phyloP scores from a whole-genome alignment of 2,888 invertebrate species.

The Dimorphilus gyrociliatus region DNA sequence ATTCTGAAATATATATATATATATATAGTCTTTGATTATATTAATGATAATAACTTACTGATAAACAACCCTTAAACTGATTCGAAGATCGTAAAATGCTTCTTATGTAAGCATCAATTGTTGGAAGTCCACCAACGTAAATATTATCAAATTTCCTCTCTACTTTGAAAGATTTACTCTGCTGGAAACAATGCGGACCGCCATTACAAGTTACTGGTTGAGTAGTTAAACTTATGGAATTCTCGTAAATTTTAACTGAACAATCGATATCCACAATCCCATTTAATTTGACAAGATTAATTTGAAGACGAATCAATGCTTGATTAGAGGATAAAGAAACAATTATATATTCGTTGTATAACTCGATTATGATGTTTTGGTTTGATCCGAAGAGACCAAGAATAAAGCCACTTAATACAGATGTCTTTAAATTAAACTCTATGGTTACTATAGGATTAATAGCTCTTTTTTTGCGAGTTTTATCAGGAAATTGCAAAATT shows the following conservation, averaged over 20 bases:
- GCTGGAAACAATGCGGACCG: slow-evolving; percentile 8
- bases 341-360: too few species aligned
- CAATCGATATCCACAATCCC: too few species aligned
- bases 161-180: background rate
- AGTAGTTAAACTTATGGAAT: slow-evolving; percentile 15
- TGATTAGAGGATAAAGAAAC: too few species aligned
- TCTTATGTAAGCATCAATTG: slow-evolving; percentile 17
- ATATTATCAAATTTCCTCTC: slow-evolving; percentile 9
- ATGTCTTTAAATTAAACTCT: slow-evolving; percentile 16
- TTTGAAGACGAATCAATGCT: too few species aligned
- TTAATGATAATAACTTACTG: slow-evolving; percentile 13
- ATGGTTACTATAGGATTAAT: slow-evolving; percentile 3
- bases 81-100: slow-evolving; percentile 15
- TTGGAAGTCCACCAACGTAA: slow-evolving; percentile 16
- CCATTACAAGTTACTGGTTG: slow-evolving; percentile 11
- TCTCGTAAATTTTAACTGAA: too few species aligned
- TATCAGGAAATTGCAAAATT: slow-evolving; percentile 10
- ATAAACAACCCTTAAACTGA: slow-evolving; percentile 22
- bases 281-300: too few species aligned
- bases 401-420: slow-evolving; percentile 16
- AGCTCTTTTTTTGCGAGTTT: slow-evolving; percentile 5
- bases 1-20: slow-evolving; percentile 12
- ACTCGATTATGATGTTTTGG: too few species aligned
- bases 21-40: background rate
- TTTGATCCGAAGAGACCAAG: too few species aligned